Evolutionary conservation across 2,888 invertebrate genomes (phyloP).

Genomic region (Fragum fragum): DNA sequence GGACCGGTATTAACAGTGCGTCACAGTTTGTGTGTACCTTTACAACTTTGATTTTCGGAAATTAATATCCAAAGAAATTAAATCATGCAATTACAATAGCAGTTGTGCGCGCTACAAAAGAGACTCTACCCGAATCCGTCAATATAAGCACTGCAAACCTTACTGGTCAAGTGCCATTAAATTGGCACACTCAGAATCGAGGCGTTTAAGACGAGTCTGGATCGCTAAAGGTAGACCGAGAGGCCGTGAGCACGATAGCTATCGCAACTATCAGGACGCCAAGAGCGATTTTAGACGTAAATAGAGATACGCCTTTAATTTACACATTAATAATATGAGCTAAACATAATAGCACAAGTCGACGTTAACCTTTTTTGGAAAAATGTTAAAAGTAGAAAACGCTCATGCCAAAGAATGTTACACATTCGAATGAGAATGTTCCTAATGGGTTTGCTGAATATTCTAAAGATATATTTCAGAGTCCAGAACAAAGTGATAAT

Average conservation of each 20-base stretch:
- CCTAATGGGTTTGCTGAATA: neutral
- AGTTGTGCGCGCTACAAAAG: neutral
- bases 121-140: neutral
- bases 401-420: neutral
- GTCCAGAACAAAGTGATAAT: neutral
- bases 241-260: neutral
- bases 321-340: neutral
- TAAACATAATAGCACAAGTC: neutral
- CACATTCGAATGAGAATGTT: slow-evolving; percentile 3
- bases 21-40: too few relatives aligned
- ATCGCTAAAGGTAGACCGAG: slow-evolving; percentile 11
- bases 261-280: neutral
- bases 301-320: neutral
- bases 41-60: too few relatives aligned
- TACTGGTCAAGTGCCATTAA: slow-evolving; percentile 11
- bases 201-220: neutral
- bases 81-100: too few relatives aligned
- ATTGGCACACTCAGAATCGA: neutral
- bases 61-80: too few relatives aligned
- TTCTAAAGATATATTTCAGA: neutral
- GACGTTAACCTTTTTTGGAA: slow-evolving; percentile 11
- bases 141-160: neutral
- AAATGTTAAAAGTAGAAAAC: neutral
- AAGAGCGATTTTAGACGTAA: neutral
- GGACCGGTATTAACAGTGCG: too few relatives aligned